phyloP scores from a whole-genome alignment of 2,113 vertebrate species.

The Melospiza georgiana region DNA sequence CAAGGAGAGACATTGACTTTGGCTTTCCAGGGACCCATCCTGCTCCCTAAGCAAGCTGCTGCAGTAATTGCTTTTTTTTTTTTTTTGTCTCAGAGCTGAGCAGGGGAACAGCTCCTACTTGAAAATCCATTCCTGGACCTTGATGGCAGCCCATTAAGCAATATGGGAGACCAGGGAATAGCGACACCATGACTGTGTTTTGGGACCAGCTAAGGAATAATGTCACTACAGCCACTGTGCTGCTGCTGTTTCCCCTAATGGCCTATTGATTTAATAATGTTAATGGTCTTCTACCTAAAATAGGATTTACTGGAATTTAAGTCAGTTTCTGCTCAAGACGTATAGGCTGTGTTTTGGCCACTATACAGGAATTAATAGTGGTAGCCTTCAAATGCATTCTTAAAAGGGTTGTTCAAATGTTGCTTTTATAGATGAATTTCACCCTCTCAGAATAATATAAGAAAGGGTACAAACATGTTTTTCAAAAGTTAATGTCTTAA shows the following conservation, averaged over 20 bases:
- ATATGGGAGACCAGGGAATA: conserved; percentile 2
- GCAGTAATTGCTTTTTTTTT: not conserved
- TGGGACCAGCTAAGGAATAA: not conserved
- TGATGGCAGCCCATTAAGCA: not conserved
- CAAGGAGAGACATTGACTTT: not conserved
- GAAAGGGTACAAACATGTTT: not conserved
- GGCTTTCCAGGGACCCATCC: not conserved
- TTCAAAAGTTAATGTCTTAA: not conserved
- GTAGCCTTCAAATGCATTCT: not conserved
- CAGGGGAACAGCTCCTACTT: not conserved
- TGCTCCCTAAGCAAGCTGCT: not conserved
- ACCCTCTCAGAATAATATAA: not conserved
- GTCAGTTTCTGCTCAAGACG: not conserved
- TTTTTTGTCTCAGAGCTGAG: not conserved
- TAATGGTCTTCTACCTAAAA: conserved; percentile 29
- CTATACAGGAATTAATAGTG: not conserved
- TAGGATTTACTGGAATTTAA: not conserved
- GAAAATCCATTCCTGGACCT: not conserved
- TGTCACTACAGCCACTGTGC: not conserved
- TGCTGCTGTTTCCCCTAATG: conserved; percentile 15
- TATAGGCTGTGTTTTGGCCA: not conserved
- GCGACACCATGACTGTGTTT: not conserved
- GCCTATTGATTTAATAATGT: conserved; percentile 25
- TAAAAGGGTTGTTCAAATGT: not conserved
- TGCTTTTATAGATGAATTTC: not conserved